These are phyloP conservation scores for Thymallus thymallus DNA, from an alignment of 2,113 vertebrate genomes.

Conservation along the genomic window DNA sequence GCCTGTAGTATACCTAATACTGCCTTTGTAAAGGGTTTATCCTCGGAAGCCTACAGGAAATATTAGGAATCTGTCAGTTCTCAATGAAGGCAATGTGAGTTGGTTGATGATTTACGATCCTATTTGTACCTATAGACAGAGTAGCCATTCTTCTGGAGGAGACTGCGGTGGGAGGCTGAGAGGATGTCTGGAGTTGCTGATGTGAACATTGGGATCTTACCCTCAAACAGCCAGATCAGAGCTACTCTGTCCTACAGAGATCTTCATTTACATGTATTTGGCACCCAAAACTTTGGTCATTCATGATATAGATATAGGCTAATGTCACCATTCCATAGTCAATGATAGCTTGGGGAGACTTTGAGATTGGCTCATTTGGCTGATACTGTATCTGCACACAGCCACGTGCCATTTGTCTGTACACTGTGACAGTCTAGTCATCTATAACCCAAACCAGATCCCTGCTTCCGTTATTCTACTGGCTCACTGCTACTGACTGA, in stretches of 20 bases:
- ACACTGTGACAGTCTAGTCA: constrained; percentile 3
- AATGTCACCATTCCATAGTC: not conserved
- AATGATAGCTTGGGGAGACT: not conserved
- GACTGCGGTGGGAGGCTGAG: constrained; percentile 59
- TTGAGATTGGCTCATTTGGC: not conserved
- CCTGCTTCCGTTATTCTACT: constrained; percentile 39
- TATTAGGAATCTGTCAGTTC: constrained; percentile 2
- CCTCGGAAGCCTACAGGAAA: too few species aligned
- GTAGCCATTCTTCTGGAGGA: constrained; percentile 51
- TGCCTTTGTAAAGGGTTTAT: too few species aligned
- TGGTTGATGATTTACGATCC: constrained; percentile 48
- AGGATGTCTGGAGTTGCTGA: constrained; percentile 18
- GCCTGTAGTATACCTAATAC: too few species aligned
- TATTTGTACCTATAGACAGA: constrained; percentile 39
- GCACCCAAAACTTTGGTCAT: constrained; percentile 7
- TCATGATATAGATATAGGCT: not conserved
- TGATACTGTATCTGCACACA: not conserved
- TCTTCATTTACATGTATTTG: too few species aligned
- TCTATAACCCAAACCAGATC: constrained; percentile 37
- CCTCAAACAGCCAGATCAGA: constrained; percentile 31
- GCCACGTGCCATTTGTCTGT: not conserved
- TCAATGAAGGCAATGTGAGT: constrained; percentile 30
- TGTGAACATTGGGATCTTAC: constrained; percentile 23
- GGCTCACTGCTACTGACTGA: constrained; percentile 34
- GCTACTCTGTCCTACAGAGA: constrained; percentile 33